These are phyloP conservation scores for Ailurus styani DNA, from an alignment of 2,113 vertebrate genomes.

Conservation along the genomic window DNA sequence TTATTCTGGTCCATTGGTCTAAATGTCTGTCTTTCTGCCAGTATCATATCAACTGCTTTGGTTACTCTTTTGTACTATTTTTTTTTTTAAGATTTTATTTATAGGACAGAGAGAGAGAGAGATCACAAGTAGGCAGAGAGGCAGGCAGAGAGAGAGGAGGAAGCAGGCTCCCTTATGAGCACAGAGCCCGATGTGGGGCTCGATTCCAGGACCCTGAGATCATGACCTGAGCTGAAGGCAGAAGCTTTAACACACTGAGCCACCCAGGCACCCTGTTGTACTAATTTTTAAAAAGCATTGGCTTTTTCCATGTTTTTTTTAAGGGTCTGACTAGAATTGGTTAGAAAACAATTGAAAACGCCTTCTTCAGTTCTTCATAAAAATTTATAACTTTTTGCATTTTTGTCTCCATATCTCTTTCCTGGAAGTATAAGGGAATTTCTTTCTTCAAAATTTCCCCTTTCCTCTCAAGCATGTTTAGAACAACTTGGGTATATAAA, in stretches of 20 bases:
- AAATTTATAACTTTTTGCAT: not conserved
- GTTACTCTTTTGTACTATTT: not conserved
- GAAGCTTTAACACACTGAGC: not conserved
- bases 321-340: not conserved
- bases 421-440: not conserved
- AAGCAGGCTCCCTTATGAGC: too few species aligned
- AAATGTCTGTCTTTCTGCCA: not conserved
- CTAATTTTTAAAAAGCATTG: not conserved
- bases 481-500: not conserved
- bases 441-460: not conserved
- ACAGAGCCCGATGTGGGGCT: too few species aligned
- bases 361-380: not conserved
- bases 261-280: not conserved
- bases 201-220: too few species aligned
- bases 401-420: not conserved
- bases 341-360: not conserved
- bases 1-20: not conserved
- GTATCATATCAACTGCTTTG: not conserved
- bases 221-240: too few species aligned
- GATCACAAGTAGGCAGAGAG: too few species aligned
- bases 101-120: too few species aligned
- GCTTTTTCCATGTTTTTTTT: not conserved
- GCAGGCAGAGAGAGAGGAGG: too few species aligned
- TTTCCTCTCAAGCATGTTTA: constrained; percentile 10
- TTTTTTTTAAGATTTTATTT: not conserved